Conservation (phyloP, 2,113 vertebrate genomes). For the Ctenodactylus gundi region DNA sequence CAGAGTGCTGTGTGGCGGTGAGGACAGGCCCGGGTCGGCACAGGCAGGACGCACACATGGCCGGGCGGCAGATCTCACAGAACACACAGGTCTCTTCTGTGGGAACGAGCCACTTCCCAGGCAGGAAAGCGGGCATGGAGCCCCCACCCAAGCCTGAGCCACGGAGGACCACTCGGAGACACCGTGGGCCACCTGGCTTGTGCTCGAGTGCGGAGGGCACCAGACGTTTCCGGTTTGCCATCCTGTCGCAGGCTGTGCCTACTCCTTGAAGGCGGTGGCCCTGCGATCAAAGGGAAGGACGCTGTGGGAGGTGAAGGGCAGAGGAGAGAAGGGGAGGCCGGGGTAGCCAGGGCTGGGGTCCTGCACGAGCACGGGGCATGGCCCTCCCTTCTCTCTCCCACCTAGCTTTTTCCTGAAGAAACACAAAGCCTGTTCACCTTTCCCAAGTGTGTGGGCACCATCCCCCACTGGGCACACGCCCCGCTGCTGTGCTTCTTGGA, state of each 20-base stretch:
- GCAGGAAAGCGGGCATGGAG: background rate
- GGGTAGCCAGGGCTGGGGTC: too few species aligned
- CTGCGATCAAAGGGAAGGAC: rapidly evolving
- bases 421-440: background rate
- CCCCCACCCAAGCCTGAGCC: background rate
- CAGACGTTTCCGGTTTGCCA: rapidly evolving
- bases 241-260: background rate
- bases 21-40: too few species aligned
- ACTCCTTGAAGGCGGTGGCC: background rate
- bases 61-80: too few species aligned
- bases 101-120: background rate
- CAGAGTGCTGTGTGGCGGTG: too few species aligned
- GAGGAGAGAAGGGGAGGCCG: rapidly evolving
- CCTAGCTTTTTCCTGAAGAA: rapidly evolving
- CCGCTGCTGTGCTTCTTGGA: conserved; percentile 3
- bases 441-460: background rate
- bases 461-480: rapidly evolving
- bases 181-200: rapidly evolving
- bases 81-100: background rate
- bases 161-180: rapidly evolving
- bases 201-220: rapidly evolving
- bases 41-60: too few species aligned
- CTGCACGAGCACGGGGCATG: rapidly evolving
- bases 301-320: rapidly evolving
- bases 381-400: rapidly evolving